Conservation (phyloP, 2,888 invertebrate species). For the Mythimna loreyi region DNA sequence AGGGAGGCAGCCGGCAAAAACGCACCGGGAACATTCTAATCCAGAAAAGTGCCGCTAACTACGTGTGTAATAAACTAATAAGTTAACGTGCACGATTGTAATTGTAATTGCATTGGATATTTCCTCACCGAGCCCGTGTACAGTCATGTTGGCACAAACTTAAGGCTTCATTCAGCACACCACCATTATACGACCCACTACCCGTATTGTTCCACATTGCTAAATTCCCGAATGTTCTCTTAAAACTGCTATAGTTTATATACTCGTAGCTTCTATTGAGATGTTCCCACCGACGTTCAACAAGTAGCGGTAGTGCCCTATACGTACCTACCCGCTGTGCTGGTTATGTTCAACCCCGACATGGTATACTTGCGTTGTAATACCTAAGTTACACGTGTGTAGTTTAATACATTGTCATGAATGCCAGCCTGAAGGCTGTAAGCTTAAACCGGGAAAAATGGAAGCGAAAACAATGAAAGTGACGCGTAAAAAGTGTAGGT, state of each 20-base stretch:
- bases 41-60: slow-evolving; percentile 1
- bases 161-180: background rate
- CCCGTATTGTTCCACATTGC: background rate
- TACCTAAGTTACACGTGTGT: background rate
- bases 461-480: slow-evolving; percentile 40
- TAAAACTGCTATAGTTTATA: background rate
- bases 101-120: background rate
- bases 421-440: background rate
- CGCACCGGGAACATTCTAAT: slow-evolving; percentile 9
- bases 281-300: slow-evolving; percentile 28
- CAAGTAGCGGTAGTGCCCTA: slow-evolving; percentile 21
- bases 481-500: slow-evolving; percentile 42
- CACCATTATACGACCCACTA: background rate
- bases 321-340: background rate
- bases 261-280: background rate
- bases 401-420: background rate
- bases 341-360: slow-evolving; percentile 7
- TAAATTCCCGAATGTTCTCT: slow-evolving; percentile 1
- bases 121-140: background rate
- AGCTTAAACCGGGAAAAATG: slow-evolving; percentile 1
- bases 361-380: background rate
- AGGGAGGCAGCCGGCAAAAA: slow-evolving; percentile 5
- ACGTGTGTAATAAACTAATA: background rate
- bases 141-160: background rate
- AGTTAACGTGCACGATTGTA: slow-evolving; percentile 3